These are phyloP conservation scores for Stenchaetothrips biformis DNA, from an alignment of 2,888 invertebrate genomes.

Conservation along the genomic window DNA sequence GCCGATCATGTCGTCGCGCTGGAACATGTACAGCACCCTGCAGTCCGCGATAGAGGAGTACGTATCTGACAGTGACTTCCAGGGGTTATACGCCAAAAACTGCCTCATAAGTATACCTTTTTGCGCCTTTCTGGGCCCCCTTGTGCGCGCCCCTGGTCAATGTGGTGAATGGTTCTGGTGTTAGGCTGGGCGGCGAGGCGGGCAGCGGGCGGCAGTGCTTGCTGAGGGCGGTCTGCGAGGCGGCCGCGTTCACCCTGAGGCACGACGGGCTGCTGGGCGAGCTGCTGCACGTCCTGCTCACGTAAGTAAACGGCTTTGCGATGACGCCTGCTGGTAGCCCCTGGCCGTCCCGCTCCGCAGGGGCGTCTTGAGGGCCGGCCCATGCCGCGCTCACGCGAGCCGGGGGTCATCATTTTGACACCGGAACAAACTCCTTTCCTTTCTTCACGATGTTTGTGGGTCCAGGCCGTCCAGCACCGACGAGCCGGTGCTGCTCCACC, in stretches of 20 bases:
- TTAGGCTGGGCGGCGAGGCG: conserved; percentile 59
- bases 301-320: conserved; percentile 58
- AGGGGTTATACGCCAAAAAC: too few species aligned
- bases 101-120: too few species aligned
- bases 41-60: conserved; percentile 58
- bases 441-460: conserved; percentile 38
- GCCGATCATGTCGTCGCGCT: conserved; percentile 32
- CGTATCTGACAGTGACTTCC: conserved; percentile 36
- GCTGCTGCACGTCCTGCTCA: conserved; percentile 68
- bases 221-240: conserved; percentile 70
- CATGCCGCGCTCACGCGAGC: too few species aligned
- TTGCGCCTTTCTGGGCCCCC: too few species aligned
- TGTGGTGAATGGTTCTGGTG: conserved; percentile 2
- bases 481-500: conserved; percentile 59
- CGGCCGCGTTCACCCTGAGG: conserved; percentile 62
- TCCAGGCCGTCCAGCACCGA: conserved; percentile 64
- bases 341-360: too few species aligned
- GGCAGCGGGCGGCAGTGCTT: conserved; percentile 55
- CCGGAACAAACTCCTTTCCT: too few species aligned
- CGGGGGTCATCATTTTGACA: too few species aligned
- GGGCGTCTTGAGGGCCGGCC: too few species aligned
- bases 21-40: conserved; percentile 56
- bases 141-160: too few species aligned
- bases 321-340: too few species aligned
- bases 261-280: conserved; percentile 66